These are phyloP conservation scores for Colletes latitarsis DNA, from an alignment of 1,140 invertebrate genomes.

Conservation along the genomic window DNA sequence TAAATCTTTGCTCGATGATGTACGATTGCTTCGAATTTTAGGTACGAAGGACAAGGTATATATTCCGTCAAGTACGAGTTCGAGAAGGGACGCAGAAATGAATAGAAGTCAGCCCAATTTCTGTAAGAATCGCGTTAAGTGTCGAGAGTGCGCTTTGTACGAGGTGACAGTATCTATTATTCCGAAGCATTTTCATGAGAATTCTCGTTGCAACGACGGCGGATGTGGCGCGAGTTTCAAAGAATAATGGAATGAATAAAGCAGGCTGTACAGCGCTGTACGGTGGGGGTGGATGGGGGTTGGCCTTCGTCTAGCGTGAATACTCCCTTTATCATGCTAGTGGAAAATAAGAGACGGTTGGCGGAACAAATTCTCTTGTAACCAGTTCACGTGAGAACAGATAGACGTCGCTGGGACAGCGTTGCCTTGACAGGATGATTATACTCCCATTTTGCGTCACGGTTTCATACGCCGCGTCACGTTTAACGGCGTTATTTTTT, in stretches of 20 bases:
- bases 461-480: neutral
- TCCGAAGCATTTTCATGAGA: constrained; percentile 43
- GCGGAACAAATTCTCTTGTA: constrained; percentile 16
- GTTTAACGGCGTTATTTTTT: neutral
- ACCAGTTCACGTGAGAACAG: constrained; percentile 11
- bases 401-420: constrained; percentile 4
- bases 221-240: constrained; percentile 13
- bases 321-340: constrained; percentile 32
- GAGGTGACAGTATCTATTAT: constrained; percentile 34
- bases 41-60: neutral
- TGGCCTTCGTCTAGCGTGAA: constrained; percentile 37
- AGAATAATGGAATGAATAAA: constrained; percentile 58
- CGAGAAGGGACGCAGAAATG: neutral
- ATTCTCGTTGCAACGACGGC: constrained; percentile 14
- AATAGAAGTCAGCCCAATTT: constrained; percentile 12
- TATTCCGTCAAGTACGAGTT: neutral
- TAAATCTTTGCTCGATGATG: no score
- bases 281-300: neutral
- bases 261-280: neutral
- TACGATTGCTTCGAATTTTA: no score
- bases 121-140: constrained; percentile 19
- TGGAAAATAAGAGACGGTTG: constrained; percentile 17
- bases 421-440: constrained; percentile 22
- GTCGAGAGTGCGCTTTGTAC: constrained; percentile 1
- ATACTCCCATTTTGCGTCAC: constrained; percentile 10